Percentiles rank a stretch among this genome's conserved stretches.
These are phyloP conservation scores for Caenorhabditis briggsae DNA, from an alignment of 1,140 invertebrate species.

Conservation along the genomic window DNA sequence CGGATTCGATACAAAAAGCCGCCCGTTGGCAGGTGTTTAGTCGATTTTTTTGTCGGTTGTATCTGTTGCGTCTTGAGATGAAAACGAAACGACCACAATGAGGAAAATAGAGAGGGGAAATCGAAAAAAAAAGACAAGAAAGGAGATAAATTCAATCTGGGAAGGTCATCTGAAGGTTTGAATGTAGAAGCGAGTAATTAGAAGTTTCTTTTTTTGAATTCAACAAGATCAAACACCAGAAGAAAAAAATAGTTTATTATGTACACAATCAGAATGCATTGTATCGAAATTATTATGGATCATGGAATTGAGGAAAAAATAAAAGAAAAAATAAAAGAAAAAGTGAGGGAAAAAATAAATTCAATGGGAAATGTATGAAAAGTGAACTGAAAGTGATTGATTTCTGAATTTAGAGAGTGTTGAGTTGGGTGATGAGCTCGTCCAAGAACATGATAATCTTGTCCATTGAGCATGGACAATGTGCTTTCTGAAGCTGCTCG, in stretches of 20 bases:
- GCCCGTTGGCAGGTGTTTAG: constrained; percentile 5
- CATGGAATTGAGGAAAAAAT: neutral
- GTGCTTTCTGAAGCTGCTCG: constrained; percentile 49
- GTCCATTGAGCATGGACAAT: constrained; percentile 58
- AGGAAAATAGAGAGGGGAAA: neutral
- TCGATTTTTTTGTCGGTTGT: neutral
- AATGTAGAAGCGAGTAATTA: neutral
- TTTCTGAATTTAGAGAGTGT: constrained; percentile 18
- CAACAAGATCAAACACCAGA: neutral
- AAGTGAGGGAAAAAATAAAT: neutral
- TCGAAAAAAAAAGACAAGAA: constrained; percentile 2
- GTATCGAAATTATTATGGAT: neutral
- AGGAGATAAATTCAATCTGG: neutral
- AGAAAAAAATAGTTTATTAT: constrained; percentile 21
- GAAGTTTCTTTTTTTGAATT: neutral
- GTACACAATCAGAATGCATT: constrained; percentile 12
- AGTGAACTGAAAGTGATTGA: constrained; percentile 47
- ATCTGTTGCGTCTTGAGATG: constrained; percentile 18
- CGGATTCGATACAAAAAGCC: neutral
- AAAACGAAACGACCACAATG: neutral
- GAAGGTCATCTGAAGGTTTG: constrained; percentile 8
- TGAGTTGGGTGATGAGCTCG: constrained; percentile 42
- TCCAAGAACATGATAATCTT: constrained; percentile 59
- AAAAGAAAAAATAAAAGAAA: neutral
- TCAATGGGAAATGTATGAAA: neutral